Conservation (phyloP, 2,888 invertebrate genomes). For the Leucozona laternaria region DNA sequence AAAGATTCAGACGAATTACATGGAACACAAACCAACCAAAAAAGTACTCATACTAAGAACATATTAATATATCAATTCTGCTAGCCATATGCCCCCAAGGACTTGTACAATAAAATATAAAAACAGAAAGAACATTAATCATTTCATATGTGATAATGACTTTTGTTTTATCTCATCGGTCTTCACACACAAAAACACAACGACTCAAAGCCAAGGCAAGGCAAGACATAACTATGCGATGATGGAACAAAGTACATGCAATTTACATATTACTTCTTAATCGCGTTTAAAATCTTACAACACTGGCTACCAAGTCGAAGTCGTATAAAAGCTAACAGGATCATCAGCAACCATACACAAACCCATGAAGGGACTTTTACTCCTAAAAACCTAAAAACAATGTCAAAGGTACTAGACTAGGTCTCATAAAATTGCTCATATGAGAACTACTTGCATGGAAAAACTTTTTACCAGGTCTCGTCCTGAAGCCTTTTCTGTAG, state of each 20-base stretch:
- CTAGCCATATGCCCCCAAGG: constrained; percentile 22
- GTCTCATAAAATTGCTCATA: not conserved
- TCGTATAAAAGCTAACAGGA: constrained; percentile 1
- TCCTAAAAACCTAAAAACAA: not conserved
- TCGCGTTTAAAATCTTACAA: constrained; percentile 64
- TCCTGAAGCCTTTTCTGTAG: no score
- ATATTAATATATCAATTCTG: constrained; percentile 5
- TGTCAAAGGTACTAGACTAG: no score
- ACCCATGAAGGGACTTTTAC: not conserved
- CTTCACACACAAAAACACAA: not conserved
- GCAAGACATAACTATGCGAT: constrained; percentile 30
- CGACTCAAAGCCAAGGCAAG: constrained; percentile 15
- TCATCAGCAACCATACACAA: constrained; percentile 8
- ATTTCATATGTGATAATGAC: constrained; percentile 60
- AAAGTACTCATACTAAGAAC: no score
- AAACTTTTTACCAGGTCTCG: no score
- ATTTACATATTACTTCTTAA: constrained; percentile 69
- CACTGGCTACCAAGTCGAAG: constrained; percentile 31
- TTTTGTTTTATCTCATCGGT: constrained; percentile 61
- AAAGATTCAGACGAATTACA: no score
- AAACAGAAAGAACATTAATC: constrained; percentile 57
- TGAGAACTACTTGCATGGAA: no score
- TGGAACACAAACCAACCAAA: no score
- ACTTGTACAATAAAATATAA: constrained; percentile 7
- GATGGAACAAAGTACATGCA: constrained; percentile 66